Evolutionary conservation across 2,797 vertebrate species (phyloP), one percentile per base, ranked within the genome.

Genomic region (Setipinna tenuifilis): DNA sequence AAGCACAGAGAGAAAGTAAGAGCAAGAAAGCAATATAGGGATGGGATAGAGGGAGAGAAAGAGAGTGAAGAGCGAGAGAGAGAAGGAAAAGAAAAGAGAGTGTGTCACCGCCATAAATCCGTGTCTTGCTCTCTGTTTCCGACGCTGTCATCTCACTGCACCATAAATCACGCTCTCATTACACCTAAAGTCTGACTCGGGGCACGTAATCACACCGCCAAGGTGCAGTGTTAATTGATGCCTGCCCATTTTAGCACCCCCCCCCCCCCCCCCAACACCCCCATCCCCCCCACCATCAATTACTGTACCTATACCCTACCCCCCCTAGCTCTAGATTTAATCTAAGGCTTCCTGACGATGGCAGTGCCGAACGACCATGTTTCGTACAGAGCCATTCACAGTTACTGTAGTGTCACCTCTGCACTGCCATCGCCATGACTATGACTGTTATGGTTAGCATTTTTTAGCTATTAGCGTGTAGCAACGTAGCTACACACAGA

Each of bases 131-230:
- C 57, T 28, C 31, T 59, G 75, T 58, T 48, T 58, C 81, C 1
- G 46, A 19, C 78, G 28, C 48, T 83, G 57, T 75, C 75, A 50
- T 84, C 82, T 83, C 41, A 31, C 50, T 83, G 83, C 23, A 10
- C 84, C 87, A 90, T 89, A 78, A 87, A 86, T 87, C 87, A 87
- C 82, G 85, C 83, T 44, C 87, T 90, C 75, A 88, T 92, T 88
- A 88, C 85, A 81, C 84, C 41, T 6, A 46, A 46, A 84, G 84
- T 89, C 44, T 57, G 5, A 86, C 85, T 41, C 25, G 86, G 89
- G 87, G 89, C 87, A 88, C 85, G 83, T 87, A 88, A 92, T 92
- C 91, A 90, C 88, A 90, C 82, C 85, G 82, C 7, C 2, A 28
- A 88, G 86, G 85, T 85, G 82, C 19, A n/a, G 71, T 35, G 82